A percentile compares a stretch with the other conserved stretches of the same genome.
phyloP scores from a whole-genome alignment of 2,797 vertebrate genomes.

The Aulostomus chinensis region DNA sequence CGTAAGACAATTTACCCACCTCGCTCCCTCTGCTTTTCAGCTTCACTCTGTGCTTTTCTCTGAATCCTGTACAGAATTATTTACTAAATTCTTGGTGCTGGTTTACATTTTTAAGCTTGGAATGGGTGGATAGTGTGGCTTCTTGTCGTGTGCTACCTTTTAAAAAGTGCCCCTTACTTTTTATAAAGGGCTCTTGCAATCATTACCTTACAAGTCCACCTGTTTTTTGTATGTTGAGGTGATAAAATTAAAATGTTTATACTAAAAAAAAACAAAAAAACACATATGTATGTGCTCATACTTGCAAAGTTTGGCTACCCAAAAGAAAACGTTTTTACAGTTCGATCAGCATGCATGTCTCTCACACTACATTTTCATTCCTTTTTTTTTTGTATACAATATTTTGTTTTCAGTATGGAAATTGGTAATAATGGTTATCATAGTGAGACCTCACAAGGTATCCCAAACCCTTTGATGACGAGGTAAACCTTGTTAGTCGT shows the following conservation, averaged over 20 bases:
- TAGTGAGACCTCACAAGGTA: constrained; percentile 90
- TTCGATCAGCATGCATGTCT: constrained; percentile 63
- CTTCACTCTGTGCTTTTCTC: constrained; percentile 51
- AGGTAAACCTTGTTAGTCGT: constrained; percentile 83
- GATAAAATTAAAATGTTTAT: too few species aligned
- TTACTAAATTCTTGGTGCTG: constrained; percentile 80
- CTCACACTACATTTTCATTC: constrained; percentile 61
- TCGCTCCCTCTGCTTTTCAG: constrained; percentile 23
- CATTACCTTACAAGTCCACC: constrained; percentile 59
- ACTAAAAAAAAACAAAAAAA: constrained; percentile 28
- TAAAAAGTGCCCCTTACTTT: constrained; percentile 73
- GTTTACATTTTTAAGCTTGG: constrained; percentile 67
- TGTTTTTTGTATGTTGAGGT: constrained; percentile 42
- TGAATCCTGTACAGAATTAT: constrained; percentile 73
- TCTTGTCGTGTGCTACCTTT: constrained; percentile 68
- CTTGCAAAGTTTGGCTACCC: constrained; percentile 22
- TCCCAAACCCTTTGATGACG: constrained; percentile 89
- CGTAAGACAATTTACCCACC: constrained; percentile 81
- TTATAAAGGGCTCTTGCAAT: constrained; percentile 78
- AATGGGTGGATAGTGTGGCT: constrained; percentile 72
- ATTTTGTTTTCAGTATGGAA: constrained; percentile 93
- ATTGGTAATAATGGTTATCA: constrained; percentile 99
- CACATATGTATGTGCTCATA: constrained; percentile 55
- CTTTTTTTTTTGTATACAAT: constrained; percentile 61
- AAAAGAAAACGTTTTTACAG: constrained; percentile 34